Base-by-base conservation (phyloP, 1,140 invertebrate genomes). In the Lepidurus apus region DNA sequence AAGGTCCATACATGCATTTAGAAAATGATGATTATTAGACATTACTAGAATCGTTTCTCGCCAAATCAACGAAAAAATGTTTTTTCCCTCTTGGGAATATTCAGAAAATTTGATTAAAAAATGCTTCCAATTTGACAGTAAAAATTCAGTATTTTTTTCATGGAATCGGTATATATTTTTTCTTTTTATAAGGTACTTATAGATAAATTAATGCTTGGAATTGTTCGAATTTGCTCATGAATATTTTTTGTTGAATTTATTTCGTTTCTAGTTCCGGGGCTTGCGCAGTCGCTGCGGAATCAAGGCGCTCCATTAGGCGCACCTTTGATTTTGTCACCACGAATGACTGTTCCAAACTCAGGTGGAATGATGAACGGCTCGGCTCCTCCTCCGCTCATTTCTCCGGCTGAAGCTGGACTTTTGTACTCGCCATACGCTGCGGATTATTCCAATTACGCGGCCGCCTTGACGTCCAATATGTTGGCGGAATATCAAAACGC, bases 401-500 rank as follows among this genome's bases (percentile, higher is more conserved):
- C 84, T 43, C 82, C 84, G 26, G 82, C 87, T 85, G 83, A 89
- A 87, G 81, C 87, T 86, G 87, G 91, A 83, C 88, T 93, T 81
- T 90, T 93, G 82, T 93, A 92, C 85, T 89, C 91, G 17, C 93
- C 93, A 1, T 96, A 95, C 83, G 91, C 90, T 76, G 82, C 82
- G 73, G 93, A 95, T 82, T 95, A 95, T 86, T 90, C 91, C 83
- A 95, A 95, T 85, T 96, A 95, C 86, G 93, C 93, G 21, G 81
- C 89, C 95, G 82, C 91, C 93, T 82, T 93, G 94, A 84, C 95
- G 95, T 88, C 90, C 93, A 82, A 88, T 44, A 74, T 79, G 75
- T 73, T 79, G 79, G 79, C 79, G 4, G 79, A 79, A 74, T 79
- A 79, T 74, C 77, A 73, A 73, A 78, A 53, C 24, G 77, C 53